Evolutionary conservation across 1,140 invertebrate species (phyloP).

Genomic region (Ganaspis sp.): DNA sequence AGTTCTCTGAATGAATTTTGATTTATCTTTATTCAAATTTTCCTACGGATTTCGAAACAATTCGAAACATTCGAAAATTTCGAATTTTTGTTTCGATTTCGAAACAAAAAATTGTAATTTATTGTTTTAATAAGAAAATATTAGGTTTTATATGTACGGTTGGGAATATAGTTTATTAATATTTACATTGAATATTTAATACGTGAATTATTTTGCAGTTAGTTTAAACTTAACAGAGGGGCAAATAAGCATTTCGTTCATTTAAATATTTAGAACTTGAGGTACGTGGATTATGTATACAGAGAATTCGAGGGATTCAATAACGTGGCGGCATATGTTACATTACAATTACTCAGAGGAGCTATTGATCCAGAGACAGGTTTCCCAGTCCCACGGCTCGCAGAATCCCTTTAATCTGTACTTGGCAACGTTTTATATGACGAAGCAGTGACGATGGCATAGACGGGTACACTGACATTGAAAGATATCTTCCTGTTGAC

Average conservation of each 20-base stretch:
- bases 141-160: too few species aligned
- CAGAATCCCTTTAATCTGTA: conserved; percentile 52
- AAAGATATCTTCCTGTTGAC: conserved; percentile 29
- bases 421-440: conserved; percentile 48
- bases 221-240: too few species aligned
- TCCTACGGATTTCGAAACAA: too few species aligned
- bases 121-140: too few species aligned
- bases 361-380: conserved; percentile 58
- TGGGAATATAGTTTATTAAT: too few species aligned
- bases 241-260: too few species aligned
- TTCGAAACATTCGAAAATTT: too few species aligned
- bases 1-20: neutral
- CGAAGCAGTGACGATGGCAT: conserved; percentile 45
- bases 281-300: neutral
- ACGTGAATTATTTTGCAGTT: too few species aligned
- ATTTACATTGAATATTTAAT: too few species aligned
- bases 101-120: too few species aligned
- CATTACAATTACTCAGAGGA: conserved; percentile 57
- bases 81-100: too few species aligned
- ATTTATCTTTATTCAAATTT: too few species aligned
- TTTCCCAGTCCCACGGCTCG: conserved; percentile 56
- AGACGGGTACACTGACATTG: neutral
- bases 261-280: neutral
- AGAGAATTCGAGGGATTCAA: neutral
- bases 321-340: conserved; percentile 48